phyloP scores from a whole-genome alignment of 2,113 vertebrate species.

The Pluvialis apricaria region DNA sequence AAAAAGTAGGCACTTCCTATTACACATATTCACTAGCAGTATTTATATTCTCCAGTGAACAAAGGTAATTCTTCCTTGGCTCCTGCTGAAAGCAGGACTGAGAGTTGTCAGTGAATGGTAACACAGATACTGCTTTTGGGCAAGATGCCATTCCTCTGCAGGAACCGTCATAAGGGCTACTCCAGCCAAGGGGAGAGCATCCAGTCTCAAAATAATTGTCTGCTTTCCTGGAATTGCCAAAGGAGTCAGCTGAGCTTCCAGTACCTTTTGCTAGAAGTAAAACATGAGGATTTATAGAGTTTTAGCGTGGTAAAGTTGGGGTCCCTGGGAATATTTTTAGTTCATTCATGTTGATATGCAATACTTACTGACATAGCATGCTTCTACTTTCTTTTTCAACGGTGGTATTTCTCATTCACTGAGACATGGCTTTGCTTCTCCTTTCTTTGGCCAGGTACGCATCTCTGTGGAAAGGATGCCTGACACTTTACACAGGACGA shows the following conservation, averaged over 20 bases:
- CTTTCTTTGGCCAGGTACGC: slow-evolving; percentile 81
- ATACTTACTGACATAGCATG: not conserved
- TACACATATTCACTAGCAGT: not conserved
- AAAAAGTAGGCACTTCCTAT: not conserved
- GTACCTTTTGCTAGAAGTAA: not conserved
- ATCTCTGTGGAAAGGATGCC: slow-evolving; percentile 96
- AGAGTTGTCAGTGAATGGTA: not conserved
- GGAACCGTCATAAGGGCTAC: not conserved
- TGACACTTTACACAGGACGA: slow-evolving; percentile 95
- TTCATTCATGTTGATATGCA: not conserved
- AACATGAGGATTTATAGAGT: not conserved
- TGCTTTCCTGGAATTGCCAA: not conserved
- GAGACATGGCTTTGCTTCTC: not conserved
- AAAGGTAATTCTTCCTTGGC: not conserved
- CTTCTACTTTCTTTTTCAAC: not conserved
- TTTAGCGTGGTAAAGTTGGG: not conserved
- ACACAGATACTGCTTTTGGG: not conserved
- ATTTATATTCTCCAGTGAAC: not conserved
- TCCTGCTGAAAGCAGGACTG: not conserved
- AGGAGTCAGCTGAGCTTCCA: not conserved
- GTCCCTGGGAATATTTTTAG: not conserved
- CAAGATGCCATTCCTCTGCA: not conserved
- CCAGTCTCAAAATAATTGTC: not conserved
- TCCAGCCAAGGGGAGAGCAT: not conserved
- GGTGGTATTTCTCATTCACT: not conserved